Evolutionary conservation across 2,888 invertebrate species (phyloP), one percentile per base, ranked within the genome.

Genomic region (Andrena camellia): DNA sequence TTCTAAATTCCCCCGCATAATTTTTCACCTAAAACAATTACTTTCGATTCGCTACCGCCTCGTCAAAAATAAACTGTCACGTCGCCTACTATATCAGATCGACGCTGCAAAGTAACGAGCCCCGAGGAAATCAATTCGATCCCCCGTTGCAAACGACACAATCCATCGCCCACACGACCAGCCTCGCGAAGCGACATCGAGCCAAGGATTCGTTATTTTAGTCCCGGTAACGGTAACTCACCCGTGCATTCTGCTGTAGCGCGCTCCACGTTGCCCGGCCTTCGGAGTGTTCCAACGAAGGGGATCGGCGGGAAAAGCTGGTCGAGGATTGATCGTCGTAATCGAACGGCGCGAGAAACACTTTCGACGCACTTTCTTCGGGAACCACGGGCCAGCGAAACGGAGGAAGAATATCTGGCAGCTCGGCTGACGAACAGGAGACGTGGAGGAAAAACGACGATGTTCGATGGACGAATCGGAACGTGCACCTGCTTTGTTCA

Each of bases 241-340:
- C 86, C 85, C 60, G 70, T 64, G 23, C 87, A 86, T 86, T 71
- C 52, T 85, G 82, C 33, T 35, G 29, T 59, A 57, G 50, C 75
- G 67, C 29, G 75, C 72, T 87, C 84, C 82, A 80, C 87, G 87
- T 82, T 80, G 78, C 48, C 31, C 4, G n/a, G 8, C 8, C 57
- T 35, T 48, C 23, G 10, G 66, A 66, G 20, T 42, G 48, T 26
- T n/a, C 62, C 48, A 5, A 8, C 59, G 29, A 67, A 48, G 26
- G 42, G 10, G 13, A 13, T 23, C n/a, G 20, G 42, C 17, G 42
- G 63, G 33, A 20, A 33, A 20, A 20, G 20, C 60, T 64, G 23
- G 17, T 7, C 67, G 52, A 20, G n/a, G 67, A 54, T 66, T 8
- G 29, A 8, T 48, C 57, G 69, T 7, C 13, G n/a, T 13, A 23